Base-by-base conservation (phyloP, 2,888 invertebrate genomes). In the Ethmia dodecea region DNA sequence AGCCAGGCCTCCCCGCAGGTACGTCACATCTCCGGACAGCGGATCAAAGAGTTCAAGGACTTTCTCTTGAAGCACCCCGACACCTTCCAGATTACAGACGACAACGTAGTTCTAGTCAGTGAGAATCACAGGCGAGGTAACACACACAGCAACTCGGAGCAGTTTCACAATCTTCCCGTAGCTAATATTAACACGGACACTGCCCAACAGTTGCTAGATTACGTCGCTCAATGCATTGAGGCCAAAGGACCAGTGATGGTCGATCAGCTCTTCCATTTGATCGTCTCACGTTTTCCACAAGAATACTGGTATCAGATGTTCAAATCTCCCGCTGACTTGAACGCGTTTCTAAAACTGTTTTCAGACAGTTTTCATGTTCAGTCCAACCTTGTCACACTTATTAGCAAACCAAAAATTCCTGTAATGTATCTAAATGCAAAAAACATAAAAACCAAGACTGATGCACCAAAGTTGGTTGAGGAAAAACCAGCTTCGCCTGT, bases 1-100 rank as follows among this genome's bases (percentile, higher is more conserved):
- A 96, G 96, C 49, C 97, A 96, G 80, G 99, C 99, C 13, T 95
- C 97, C 40, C 96, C 96, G 10, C 98, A 98, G 88, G 97, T 99
- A 49, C 91, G 99, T 44, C 96, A 98, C 76, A 96, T 98, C 60
- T 97, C 97, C 48, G 91, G 93, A 10, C 96, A 97, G 73, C 96
- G 97, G 71, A 94, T 96, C 63, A 94, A 94, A 73, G 97, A 98
- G 78, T 98, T 98, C 73, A 91, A 92, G 53, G 97, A 97, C 45
- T 98, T 98, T 74, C 88, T 98, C 10, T 60, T 89, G 42, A 93
- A 93, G 67, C 95, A 95, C 72, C 90, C 94, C 0, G 94, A 95
- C 47, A 91, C 92, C 37, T 98, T 97, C 75, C 90, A 92, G 39
- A 93, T 98, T 29, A 90, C 92, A 35, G 96, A 96, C 49, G 93